phyloP scores from a whole-genome alignment of 1,140 invertebrate genomes.

The Homarus americanus region DNA sequence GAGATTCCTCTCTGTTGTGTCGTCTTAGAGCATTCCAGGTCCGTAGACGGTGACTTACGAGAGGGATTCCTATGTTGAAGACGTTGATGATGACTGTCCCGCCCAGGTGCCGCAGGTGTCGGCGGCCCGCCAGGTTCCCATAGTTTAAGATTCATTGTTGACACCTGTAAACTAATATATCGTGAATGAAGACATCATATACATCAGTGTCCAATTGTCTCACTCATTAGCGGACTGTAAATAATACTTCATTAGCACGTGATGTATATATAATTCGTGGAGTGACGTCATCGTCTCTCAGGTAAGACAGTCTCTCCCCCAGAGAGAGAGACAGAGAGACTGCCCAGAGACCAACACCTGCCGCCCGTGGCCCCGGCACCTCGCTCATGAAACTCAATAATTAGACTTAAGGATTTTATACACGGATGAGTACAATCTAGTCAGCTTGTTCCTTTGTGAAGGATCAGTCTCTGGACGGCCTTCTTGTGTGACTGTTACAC shows the following conservation, averaged over 20 bases:
- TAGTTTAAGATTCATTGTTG: neutral
- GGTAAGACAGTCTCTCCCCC: neutral
- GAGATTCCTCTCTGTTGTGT: neutral
- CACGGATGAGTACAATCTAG: conserved; percentile 56
- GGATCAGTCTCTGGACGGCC: conserved; percentile 6
- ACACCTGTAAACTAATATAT: neutral
- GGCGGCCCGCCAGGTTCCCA: neutral
- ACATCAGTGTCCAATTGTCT: conserved; percentile 3
- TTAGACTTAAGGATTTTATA: conserved; percentile 40
- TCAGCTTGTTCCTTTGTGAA: neutral
- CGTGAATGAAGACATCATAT: neutral
- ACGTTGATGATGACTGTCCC: neutral
- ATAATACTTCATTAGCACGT: neutral
- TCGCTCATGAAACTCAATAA: neutral
- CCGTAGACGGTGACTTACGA: neutral
- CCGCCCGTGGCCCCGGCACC: neutral
- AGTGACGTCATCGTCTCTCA: neutral
- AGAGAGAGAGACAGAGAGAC: neutral
- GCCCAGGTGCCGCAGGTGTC: neutral
- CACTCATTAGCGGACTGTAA: conserved; percentile 5
- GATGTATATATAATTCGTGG: neutral
- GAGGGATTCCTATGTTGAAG: neutral
- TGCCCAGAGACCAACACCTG: neutral
- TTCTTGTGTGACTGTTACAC: neutral
- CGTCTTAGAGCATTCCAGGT: conserved; percentile 51